A percentile compares a stretch with the other conserved stretches of the same genome.
Conservation (phyloP, 2,797 vertebrate genomes). For the Hephaestus fuliginosus region DNA sequence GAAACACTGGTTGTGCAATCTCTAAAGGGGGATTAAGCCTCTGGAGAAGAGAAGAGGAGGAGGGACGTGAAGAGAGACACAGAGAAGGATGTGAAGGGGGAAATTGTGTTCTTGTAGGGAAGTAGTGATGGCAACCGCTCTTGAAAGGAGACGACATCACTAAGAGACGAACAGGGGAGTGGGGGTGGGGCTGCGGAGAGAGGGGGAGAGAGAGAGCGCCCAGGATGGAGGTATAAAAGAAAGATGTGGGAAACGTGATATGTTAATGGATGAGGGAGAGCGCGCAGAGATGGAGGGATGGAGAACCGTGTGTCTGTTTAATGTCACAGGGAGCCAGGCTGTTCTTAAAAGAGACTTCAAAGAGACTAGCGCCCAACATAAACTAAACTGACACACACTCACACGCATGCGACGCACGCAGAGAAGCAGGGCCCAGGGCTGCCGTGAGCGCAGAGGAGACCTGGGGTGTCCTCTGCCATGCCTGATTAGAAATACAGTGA, state of each 20-base stretch:
- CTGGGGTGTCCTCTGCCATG: constrained; percentile 75
- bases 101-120: constrained; percentile 75
- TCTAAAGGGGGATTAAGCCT: constrained; percentile 76
- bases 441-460: constrained; percentile 55
- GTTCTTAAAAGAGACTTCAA: constrained; percentile 75
- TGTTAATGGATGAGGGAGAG: constrained; percentile 67
- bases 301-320: constrained; percentile 66
- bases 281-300: constrained; percentile 23
- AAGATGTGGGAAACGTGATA: constrained; percentile 65
- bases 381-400: constrained; percentile 68
- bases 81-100: constrained; percentile 74
- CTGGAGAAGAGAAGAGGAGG: constrained; percentile 57
- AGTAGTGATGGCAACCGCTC: constrained; percentile 83
- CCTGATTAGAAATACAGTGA: constrained; percentile 72
- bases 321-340: constrained; percentile 60
- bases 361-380: constrained; percentile 61
- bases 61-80: constrained; percentile 63
- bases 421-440: constrained; percentile 53
- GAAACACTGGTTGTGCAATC: constrained; percentile 77
- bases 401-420: constrained; percentile 50
- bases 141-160: constrained; percentile 75
- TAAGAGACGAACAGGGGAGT: constrained; percentile 41
- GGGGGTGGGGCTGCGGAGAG: constrained; percentile 41
- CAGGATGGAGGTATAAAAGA: constrained; percentile 59
- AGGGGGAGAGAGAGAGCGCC: constrained; percentile 30